Evolutionary conservation across 2,113 vertebrate species (phyloP).

Genomic region (Ploceus nigricollis): DNA sequence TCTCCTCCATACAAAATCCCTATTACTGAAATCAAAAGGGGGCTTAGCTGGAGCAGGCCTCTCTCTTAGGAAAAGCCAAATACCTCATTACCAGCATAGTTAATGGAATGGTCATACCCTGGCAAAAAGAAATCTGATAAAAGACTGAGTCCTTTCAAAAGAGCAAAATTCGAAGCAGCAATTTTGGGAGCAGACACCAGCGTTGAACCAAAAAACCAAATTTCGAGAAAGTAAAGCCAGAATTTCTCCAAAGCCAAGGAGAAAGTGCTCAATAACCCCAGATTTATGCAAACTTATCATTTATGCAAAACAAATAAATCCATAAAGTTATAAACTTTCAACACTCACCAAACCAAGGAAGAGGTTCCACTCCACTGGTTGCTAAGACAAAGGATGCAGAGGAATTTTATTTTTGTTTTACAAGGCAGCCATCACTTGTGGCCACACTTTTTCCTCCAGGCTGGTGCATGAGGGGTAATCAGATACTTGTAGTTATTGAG

Average conservation of each 20-base stretch:
- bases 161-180: background rate
- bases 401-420: background rate
- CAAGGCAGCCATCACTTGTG: background rate
- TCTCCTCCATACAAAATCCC: background rate
- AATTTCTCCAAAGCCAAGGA: background rate
- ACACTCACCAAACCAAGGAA: background rate
- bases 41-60: background rate
- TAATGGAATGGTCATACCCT: background rate
- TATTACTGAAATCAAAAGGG: background rate
- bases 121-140: background rate
- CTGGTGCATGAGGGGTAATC: background rate
- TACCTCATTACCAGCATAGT: background rate
- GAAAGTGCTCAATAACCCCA: background rate
- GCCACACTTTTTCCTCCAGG: background rate
- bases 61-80: slow-evolving; percentile 15
- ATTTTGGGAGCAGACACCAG: background rate
- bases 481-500: rapidly evolving
- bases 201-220: background rate
- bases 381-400: background rate
- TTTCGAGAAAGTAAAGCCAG: background rate
- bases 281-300: background rate
- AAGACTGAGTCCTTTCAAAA: background rate
- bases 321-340: background rate
- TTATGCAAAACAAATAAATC: background rate
- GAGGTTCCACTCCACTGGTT: background rate